Evolutionary conservation across 2,113 vertebrate species (phyloP), one percentile per base, ranked within the genome.

Genomic region (Heterotilapia buettikoferi): DNA sequence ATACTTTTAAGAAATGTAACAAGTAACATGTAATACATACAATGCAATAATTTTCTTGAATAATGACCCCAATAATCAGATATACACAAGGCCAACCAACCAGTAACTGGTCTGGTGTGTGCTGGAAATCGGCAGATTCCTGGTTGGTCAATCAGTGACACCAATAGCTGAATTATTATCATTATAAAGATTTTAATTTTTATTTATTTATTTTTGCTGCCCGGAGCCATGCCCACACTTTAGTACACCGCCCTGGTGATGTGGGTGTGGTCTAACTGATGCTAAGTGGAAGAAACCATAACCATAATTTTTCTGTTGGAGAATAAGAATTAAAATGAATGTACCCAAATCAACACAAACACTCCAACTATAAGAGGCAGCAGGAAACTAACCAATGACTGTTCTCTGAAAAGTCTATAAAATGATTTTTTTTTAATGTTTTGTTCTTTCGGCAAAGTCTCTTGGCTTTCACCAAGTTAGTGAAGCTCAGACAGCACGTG

Each of bases 191-290:
- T 43, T 40, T 71, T 1, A 16, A 24, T 24, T 71, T 71, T 43
- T 0, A 4, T 6, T 0, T 0, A 43, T 71, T 43, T 43, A 43
- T 71, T 43, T 71, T 43, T 24, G 63, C 12, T 43, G n/a, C 63
- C 63, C n/a, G 0, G 7, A 40, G 61, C 3, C 61, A 66, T n/a
- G 6, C 18, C 19, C 61, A n/a, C 61, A 66, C 61, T 38, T 68
- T 38, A n/a, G 3, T 21, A 68, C 33, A 68, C 36, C 19, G 2
- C 12, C 19, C 10, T 21, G 19, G 33, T 40, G 12, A 71, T 14
- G 0, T 43, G 36, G 36, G 36, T 71, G 66, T 71, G 36, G 36
- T 71, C 36, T 43, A 71, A 71, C n/a, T 40, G 63, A 40, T 21
- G 63, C 8, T 40, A 68, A 24, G 19, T 43, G 33, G 63, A 40